Conservation (phyloP, 2,888 invertebrate species). For the Ryuthela nishihirai region DNA sequence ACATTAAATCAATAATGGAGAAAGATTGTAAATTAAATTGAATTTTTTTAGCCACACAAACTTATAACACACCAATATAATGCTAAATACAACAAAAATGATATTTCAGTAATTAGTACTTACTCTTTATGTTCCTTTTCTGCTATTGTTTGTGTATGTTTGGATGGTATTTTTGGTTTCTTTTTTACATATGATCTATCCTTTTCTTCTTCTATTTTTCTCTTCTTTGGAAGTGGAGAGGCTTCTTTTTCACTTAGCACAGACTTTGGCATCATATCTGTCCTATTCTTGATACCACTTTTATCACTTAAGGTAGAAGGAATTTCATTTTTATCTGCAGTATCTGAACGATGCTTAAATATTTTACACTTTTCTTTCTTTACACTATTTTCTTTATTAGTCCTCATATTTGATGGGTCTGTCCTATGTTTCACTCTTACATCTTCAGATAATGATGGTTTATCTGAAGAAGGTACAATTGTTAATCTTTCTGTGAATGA, state of each 20-base stretch:
- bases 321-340: neutral
- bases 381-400: neutral
- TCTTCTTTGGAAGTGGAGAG: conserved; percentile 20
- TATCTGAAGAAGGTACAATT: no score
- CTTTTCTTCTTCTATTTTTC: conserved; percentile 19
- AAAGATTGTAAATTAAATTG: no score
- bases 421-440: conserved; percentile 18
- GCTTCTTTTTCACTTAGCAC: conserved; percentile 3
- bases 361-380: neutral
- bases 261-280: no score
- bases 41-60: no score
- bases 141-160: neutral
- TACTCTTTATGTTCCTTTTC: conserved; percentile 23
- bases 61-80: no score
- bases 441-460: conserved; percentile 18
- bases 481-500: no score
- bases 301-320: conserved; percentile 13
- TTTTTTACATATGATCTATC: conserved; percentile 9
- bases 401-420: conserved; percentile 1
- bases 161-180: conserved; percentile 13
- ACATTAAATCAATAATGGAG: no score
- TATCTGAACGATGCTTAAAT: conserved; percentile 5
- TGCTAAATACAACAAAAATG: no score
- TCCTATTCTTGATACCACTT: conserved; percentile 9
- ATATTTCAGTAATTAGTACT: conserved; percentile 7